These are phyloP conservation scores for Rattus rattus DNA, from an alignment of 2,113 vertebrate species.

Conservation along the genomic window DNA sequence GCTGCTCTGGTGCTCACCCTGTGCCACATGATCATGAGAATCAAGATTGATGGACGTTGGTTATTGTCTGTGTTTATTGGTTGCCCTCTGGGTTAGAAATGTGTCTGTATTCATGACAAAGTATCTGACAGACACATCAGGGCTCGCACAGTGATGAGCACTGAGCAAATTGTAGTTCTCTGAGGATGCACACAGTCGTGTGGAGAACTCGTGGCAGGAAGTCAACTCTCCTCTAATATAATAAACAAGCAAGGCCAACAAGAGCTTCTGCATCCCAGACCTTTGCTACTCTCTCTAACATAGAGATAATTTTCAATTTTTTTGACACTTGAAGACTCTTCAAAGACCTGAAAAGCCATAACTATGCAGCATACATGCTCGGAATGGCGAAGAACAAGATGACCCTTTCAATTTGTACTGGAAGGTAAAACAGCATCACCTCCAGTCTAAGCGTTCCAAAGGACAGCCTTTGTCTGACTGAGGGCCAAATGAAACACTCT, in stretches of 20 bases:
- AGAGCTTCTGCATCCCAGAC: background rate
- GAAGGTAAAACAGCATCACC: background rate
- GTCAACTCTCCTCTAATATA: background rate
- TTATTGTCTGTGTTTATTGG: background rate
- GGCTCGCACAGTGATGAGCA: background rate
- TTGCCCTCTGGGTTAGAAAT: background rate
- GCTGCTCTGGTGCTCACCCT: background rate
- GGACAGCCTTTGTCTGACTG: background rate
- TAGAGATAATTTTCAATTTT: background rate
- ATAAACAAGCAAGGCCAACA: background rate
- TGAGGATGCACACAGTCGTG: background rate
- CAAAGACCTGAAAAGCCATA: background rate
- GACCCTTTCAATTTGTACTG: background rate
- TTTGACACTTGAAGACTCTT: conserved; percentile 18
- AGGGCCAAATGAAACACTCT: background rate
- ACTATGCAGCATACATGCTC: background rate
- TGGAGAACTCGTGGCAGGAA: background rate
- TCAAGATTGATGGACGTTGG: background rate
- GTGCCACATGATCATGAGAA: background rate
- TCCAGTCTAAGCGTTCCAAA: background rate
- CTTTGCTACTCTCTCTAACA: background rate
- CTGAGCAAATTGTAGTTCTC: background rate
- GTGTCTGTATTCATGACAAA: background rate
- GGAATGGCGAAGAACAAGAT: background rate
- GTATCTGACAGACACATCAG: background rate